Evolutionary conservation across 1,140 invertebrate species (phyloP).

Genomic region (Akabosia matsudoensis): DNA sequence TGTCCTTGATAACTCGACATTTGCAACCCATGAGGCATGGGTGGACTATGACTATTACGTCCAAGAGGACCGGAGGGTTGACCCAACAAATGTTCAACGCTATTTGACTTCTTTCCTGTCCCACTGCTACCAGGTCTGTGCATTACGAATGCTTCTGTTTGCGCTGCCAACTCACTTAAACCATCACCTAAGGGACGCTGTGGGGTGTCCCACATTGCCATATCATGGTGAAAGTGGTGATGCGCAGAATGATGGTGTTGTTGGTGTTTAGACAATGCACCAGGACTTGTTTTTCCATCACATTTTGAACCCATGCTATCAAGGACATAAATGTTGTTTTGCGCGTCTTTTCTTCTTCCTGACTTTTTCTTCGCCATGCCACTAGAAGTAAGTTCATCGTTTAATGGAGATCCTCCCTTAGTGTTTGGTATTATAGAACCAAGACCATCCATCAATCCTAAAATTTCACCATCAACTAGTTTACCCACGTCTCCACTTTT

Average conservation of each 20-base stretch:
- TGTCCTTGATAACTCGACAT: background rate
- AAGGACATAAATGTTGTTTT: background rate
- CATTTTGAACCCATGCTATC: background rate
- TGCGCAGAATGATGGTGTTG: background rate
- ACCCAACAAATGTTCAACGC: background rate
- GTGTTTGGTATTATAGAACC: background rate
- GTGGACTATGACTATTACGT: conserved; percentile 5
- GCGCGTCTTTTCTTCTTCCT: background rate
- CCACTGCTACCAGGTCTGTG: conserved; percentile 23
- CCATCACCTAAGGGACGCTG: conserved; percentile 28
- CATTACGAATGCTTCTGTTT: conserved; percentile 32
- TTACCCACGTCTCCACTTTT: background rate
- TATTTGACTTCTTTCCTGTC: background rate
- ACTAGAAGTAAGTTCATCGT: background rate
- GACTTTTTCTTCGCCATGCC: background rate
- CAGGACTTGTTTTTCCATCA: conserved; percentile 1
- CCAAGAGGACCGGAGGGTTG: background rate
- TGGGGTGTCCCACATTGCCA: conserved; percentile 35
- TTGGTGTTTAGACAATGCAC: background rate
- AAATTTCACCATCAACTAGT: background rate
- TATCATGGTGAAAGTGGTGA: background rate
- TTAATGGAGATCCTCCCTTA: background rate
- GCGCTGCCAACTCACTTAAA: conserved; percentile 26
- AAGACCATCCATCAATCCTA: background rate
- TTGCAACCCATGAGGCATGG: background rate